Evolutionary conservation across 2,888 invertebrate genomes (phyloP).

Genomic region (Lymantria dispar): DNA sequence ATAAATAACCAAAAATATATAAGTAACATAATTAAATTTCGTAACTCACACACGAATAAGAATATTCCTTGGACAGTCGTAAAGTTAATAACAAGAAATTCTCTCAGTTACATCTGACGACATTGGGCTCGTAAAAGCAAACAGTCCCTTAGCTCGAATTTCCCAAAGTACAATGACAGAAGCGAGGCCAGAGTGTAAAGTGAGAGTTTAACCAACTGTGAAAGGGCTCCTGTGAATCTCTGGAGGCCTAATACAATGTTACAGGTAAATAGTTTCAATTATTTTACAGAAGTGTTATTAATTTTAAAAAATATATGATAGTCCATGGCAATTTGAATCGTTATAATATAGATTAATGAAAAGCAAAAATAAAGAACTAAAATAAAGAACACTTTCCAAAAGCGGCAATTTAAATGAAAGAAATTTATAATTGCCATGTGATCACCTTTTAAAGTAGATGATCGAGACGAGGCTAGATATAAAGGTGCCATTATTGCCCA

Average conservation of each 20-base stretch:
- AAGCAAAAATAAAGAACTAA: too few relatives aligned
- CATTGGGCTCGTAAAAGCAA: slow-evolving; percentile 28
- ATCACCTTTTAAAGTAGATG: too few relatives aligned
- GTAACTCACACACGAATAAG: slow-evolving; percentile 27
- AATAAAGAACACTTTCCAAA: too few relatives aligned
- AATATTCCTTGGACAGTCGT: slow-evolving; percentile 39
- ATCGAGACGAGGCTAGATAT: too few relatives aligned
- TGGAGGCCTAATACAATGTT: slow-evolving; percentile 31
- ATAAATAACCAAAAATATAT: too few relatives aligned
- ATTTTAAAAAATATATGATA: background rate
- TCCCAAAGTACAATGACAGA: slow-evolving; percentile 40
- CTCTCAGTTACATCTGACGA: slow-evolving; percentile 23
- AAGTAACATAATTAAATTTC: slow-evolving; percentile 6
- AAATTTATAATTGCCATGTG: too few relatives aligned
- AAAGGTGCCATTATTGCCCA: too few relatives aligned
- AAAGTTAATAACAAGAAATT: slow-evolving; percentile 37
- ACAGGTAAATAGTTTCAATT: slow-evolving; percentile 17
- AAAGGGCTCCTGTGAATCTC: slow-evolving; percentile 38
- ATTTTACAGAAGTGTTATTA: background rate
- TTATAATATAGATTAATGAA: too few relatives aligned
- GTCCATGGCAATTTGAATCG: background rate
- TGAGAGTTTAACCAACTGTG: slow-evolving; percentile 33
- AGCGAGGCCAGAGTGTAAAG: slow-evolving; percentile 38
- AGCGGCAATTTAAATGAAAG: too few relatives aligned
- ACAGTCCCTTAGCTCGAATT: slow-evolving; percentile 41